A percentile compares a stretch with the other conserved stretches of the same genome.
phyloP scores from a whole-genome alignment of 2,113 vertebrate genomes.

The Brachyistius frenatus region DNA sequence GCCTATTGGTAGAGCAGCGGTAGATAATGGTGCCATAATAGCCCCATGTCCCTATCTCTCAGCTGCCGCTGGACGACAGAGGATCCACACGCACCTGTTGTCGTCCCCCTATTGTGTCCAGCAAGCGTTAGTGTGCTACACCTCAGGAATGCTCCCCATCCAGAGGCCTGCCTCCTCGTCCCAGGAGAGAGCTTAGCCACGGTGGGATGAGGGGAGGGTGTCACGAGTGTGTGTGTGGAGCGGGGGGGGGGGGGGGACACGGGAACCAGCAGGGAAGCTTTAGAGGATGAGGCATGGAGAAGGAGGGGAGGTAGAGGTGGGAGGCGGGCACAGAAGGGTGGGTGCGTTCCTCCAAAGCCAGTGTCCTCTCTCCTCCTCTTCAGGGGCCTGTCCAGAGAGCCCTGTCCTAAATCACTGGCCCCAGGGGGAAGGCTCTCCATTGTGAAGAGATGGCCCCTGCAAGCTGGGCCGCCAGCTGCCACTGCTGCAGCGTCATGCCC shows the following conservation, averaged over 20 bases:
- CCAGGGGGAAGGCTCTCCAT: conserved; percentile 78
- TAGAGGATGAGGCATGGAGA: conserved; percentile 58
- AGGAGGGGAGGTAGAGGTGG: conserved; percentile 52
- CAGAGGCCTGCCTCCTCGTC: conserved; percentile 70
- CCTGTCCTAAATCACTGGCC: conserved; percentile 79
- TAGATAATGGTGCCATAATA: conserved; percentile 73
- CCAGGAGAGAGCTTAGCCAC: conserved; percentile 77
- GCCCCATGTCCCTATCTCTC: conserved; percentile 72
- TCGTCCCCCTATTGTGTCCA: conserved; percentile 72
- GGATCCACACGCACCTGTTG: conserved; percentile 81
- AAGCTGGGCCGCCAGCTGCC: conserved; percentile 87
- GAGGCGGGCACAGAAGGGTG: conserved; percentile 33
- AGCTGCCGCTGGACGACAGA: conserved; percentile 78
- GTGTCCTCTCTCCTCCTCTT: conserved; percentile 77
- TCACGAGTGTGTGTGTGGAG: conserved; percentile 29
- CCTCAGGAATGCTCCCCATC: conserved; percentile 75
- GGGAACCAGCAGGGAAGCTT: conserved; percentile 68
- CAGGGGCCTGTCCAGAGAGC: conserved; percentile 80
- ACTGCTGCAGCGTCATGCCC: conserved; percentile 76
- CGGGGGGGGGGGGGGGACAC: background rate
- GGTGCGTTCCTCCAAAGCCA: conserved; percentile 70
- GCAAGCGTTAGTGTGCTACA: conserved; percentile 64
- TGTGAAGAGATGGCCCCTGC: conserved; percentile 81
- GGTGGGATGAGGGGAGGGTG: conserved; percentile 51
- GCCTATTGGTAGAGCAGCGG: conserved; percentile 62